Percentiles rank a stretch among this genome's conserved stretches.
phyloP scores from a whole-genome alignment of 2,797 vertebrate genomes.

The Falco cherrug region DNA sequence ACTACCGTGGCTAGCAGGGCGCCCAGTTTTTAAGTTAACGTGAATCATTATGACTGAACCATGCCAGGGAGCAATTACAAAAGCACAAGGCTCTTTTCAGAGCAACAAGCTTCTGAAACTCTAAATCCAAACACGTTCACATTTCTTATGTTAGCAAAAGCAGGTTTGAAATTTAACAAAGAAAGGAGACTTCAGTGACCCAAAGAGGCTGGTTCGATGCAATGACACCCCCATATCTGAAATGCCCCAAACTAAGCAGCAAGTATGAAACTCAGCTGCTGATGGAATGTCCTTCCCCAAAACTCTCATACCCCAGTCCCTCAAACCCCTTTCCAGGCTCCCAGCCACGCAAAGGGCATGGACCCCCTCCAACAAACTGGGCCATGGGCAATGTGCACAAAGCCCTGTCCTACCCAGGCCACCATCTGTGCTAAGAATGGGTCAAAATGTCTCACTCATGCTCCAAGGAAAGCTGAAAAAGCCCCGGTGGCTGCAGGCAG shows the following conservation, averaged over 20 bases:
- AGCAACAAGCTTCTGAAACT: background rate
- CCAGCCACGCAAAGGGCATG: background rate
- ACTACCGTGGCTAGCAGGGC: background rate
- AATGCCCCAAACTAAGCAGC: background rate
- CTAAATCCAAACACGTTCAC: background rate
- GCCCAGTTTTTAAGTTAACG: background rate
- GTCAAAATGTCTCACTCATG: background rate
- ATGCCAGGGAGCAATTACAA: background rate
- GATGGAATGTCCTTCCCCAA: background rate
- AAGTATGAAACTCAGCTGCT: background rate
- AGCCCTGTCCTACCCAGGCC: background rate
- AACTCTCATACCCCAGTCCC: background rate
- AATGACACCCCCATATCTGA: background rate
- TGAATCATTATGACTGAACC: background rate
- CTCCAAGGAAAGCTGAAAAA: background rate
- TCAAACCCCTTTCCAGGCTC: background rate
- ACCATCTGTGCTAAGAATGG: background rate
- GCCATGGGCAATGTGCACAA: background rate
- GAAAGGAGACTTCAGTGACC: background rate
- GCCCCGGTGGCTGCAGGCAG: background rate
- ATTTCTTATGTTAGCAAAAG: background rate
- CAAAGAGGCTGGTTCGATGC: background rate
- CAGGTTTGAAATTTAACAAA: background rate
- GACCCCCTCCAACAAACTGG: background rate
- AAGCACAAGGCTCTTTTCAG: background rate